Evolutionary conservation across 2,888 invertebrate genomes (phyloP), one percentile per base, ranked within the genome.

Genomic region (Drosophila mimica): DNA sequence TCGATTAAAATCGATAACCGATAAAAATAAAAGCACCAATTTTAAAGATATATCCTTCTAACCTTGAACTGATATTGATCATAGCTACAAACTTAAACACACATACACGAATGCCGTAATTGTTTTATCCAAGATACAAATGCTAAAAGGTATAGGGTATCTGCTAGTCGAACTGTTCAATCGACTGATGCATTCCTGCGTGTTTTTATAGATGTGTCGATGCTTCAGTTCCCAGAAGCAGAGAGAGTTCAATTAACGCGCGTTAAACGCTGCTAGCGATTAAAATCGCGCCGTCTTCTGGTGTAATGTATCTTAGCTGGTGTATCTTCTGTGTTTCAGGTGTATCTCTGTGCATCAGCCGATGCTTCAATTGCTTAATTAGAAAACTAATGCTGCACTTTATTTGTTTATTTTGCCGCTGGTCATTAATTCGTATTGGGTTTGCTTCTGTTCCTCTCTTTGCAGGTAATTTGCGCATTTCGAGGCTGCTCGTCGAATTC

Each of bases 351-450:
- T 54, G 34, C 34, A 65, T 43, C 38, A 25, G 7, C 63, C 65
- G 70, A 75, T 79, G 65, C 72, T 25, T 56, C 74, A 83, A 90
- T 88, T 86, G 84, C 89, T 88, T 86, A 88, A 88, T 90, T 89
- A 89, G 79, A 81, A 87, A 70, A 72, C 25, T 46, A 76, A 77
- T 70, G 74, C 58, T 58, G 69, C 53, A 36, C 40, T 71, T 60
- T 69, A 60, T 76, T 67, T 81, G 60, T 68, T 70, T 72, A 56
- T 33, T 46, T 67, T 69, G 69, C 66, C 67, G 53, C 63, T 46
- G 67, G 63, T 68, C 69, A 75, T 74, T 81, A 83, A 71, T 74
- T 69, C 51, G 61, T 46, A 46, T 72, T 67, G 46, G 72, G 51
- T 67, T 57, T 62, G 51, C 58, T 48, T 63, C 62, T 74, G 63